Conservation (phyloP, 2,113 vertebrate species). For the Rafetus swinhoei region DNA sequence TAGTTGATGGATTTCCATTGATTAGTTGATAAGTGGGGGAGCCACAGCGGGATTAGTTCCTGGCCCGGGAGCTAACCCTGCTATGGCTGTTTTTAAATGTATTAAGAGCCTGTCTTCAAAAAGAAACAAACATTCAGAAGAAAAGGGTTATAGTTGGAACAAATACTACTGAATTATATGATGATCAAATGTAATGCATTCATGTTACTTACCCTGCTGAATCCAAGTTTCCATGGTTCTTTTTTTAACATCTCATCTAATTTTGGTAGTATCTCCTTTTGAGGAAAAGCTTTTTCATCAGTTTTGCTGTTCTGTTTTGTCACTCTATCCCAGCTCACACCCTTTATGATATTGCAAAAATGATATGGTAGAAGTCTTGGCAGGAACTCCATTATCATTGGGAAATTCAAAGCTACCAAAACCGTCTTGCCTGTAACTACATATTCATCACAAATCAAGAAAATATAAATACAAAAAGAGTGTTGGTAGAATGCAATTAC, state of each 20-base stretch:
- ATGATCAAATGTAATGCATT: neutral
- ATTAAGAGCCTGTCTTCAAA: neutral
- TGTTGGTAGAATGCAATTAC: neutral
- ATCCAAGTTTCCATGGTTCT: constrained; percentile 83
- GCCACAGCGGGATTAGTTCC: too few species aligned
- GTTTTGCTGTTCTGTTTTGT: neutral
- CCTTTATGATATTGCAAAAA: constrained; percentile 64
- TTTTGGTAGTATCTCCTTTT: neutral
- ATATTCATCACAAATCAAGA: neutral
- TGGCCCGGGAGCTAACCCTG: too few species aligned
- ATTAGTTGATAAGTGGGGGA: too few species aligned
- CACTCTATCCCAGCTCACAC: neutral
- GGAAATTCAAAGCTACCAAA: constrained; percentile 70
- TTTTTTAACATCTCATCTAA: constrained; percentile 72
- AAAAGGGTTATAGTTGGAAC: neutral
- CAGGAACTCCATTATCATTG: constrained; percentile 76
- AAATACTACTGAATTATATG: neutral
- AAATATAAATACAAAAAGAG: constrained; percentile 13
- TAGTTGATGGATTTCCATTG: too few species aligned
- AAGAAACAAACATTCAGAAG: neutral
- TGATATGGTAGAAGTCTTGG: constrained; percentile 77
- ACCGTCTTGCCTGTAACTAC: constrained; percentile 69
- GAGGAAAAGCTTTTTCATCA: rapidly evolving
- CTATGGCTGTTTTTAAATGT: too few species aligned
- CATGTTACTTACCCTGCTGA: constrained; percentile 74